A percentile compares a stretch with the other conserved stretches of the same genome.
phyloP scores from a whole-genome alignment of 2,888 invertebrate species.

The Tetragonula carbonaria region DNA sequence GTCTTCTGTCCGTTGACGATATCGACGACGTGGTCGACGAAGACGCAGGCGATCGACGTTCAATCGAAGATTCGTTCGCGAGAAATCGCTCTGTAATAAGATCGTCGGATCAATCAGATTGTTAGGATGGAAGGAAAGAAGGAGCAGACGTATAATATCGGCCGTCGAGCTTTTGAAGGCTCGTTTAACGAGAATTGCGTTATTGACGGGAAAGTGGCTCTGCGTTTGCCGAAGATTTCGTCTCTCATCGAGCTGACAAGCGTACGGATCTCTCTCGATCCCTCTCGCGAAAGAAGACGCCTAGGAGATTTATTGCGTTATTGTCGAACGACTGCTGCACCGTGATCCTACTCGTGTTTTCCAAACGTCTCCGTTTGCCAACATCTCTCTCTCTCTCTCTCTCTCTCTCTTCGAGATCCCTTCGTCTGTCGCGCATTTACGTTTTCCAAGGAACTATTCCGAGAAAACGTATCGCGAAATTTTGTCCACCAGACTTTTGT shows the following conservation, averaged over 20 bases:
- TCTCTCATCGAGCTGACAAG: neutral
- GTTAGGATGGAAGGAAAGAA: slow-evolving; percentile 34
- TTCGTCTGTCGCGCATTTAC: no score
- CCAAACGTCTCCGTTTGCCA: neutral
- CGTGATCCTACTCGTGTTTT: neutral
- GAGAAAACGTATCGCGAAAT: no score
- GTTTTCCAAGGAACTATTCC: no score
- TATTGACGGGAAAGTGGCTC: slow-evolving; percentile 45
- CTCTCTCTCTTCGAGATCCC: no score
- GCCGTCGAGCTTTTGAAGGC: slow-evolving; percentile 40
- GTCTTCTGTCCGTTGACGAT: neutral
- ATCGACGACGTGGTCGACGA: neutral
- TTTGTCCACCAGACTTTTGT: no score
- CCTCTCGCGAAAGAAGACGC: neutral
- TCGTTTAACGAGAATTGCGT: slow-evolving; percentile 52
- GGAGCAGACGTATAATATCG: slow-evolving; percentile 40
- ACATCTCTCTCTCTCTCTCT: no score
- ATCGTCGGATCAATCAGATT: slow-evolving; percentile 55
- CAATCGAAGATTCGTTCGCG: slow-evolving; percentile 29
- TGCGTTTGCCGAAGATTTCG: slow-evolving; percentile 37
- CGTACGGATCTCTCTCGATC: neutral
- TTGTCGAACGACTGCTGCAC: slow-evolving; percentile 25
- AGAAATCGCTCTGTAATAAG: slow-evolving; percentile 50
- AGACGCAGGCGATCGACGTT: slow-evolving; percentile 4
- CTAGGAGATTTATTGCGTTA: slow-evolving; percentile 34